Conservation (phyloP, 2,113 vertebrate species). For the Nycticebus coucang region DNA sequence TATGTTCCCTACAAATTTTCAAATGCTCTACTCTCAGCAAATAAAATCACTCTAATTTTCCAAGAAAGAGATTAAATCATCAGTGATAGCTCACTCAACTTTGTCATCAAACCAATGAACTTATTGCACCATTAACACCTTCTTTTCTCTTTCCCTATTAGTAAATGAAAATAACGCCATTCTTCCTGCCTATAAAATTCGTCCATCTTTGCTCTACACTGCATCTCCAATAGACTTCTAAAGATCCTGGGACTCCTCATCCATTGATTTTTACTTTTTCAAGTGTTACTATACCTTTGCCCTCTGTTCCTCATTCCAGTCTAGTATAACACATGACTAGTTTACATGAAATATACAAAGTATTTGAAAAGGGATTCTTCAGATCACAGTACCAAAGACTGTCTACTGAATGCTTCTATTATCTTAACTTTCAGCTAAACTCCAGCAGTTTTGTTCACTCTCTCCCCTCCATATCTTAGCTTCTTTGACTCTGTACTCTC, state of each 20-base stretch:
- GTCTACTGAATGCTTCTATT: background rate
- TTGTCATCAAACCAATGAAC: background rate
- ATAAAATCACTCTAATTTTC: background rate
- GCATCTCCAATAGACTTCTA: background rate
- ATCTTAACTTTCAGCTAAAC: background rate
- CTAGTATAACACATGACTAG: background rate
- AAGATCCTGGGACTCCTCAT: background rate
- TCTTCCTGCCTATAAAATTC: background rate
- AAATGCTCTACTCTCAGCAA: background rate
- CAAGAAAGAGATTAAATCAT: background rate
- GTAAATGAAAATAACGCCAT: background rate
- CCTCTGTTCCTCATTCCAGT: background rate
- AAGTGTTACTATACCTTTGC: background rate
- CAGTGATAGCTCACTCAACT: background rate
- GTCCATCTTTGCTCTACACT: background rate
- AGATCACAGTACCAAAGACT: background rate
- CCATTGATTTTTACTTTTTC: background rate
- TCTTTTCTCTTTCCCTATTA: background rate
- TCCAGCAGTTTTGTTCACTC: background rate
- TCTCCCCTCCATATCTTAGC: background rate
- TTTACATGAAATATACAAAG: background rate
- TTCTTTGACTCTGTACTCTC: background rate
- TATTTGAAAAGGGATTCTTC: background rate
- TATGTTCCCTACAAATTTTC: background rate
- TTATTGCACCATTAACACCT: background rate